These are phyloP conservation scores for Oryctes rhinoceros DNA, from an alignment of 1,140 invertebrate species.

Conservation along the genomic window DNA sequence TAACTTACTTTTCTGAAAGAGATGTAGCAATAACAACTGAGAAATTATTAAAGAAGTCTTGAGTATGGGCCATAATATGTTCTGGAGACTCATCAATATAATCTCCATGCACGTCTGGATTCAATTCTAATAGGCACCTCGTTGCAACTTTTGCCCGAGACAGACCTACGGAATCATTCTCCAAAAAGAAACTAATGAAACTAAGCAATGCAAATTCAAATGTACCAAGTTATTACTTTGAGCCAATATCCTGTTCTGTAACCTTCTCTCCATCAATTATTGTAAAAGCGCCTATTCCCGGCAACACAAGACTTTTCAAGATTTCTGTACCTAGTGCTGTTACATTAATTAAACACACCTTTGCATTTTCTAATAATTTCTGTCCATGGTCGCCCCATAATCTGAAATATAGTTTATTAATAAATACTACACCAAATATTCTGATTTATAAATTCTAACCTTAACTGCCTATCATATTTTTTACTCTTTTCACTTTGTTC, in stretches of 20 bases:
- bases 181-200: conserved; percentile 84
- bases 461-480: conserved; percentile 84
- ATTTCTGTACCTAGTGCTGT: conserved; percentile 94
- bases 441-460: conserved; percentile 62
- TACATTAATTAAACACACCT: conserved; percentile 95
- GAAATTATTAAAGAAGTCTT: conserved; percentile 90
- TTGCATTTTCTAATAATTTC: conserved; percentile 81
- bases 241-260: conserved; percentile 89
- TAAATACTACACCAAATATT: background rate
- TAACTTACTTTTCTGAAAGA: conserved; percentile 80
- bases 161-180: conserved; percentile 79
- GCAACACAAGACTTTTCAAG: conserved; percentile 92
- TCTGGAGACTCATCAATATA: conserved; percentile 90
- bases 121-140: conserved; percentile 87
- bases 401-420: conserved; percentile 62
- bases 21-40: conserved; percentile 88
- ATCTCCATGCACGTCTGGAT: conserved; percentile 92
- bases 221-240: conserved; percentile 73
- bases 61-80: conserved; percentile 83
- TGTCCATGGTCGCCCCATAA: conserved; percentile 99
- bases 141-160: conserved; percentile 85
- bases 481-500: conserved; percentile 69
- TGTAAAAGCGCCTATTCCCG: conserved; percentile 95
- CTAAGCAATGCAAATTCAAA: conserved; percentile 37
- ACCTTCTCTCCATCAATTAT: conserved; percentile 91